Conservation (phyloP, 2,113 vertebrate genomes). For the human (Homo sapiens) region DNA sequence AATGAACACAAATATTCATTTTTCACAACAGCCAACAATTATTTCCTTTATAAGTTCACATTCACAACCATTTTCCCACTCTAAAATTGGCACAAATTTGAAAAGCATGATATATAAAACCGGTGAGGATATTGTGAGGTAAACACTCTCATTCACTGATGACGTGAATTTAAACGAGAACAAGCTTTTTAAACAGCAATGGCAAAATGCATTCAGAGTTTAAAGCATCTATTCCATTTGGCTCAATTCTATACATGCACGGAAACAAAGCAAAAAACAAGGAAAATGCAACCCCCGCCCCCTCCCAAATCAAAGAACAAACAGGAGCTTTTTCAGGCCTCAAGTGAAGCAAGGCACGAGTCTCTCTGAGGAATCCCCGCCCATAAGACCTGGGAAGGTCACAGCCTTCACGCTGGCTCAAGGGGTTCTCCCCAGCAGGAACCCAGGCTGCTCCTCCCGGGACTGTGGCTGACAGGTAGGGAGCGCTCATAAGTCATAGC, state of each 20-base stretch:
- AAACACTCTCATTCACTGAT: background rate
- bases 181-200: background rate
- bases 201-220: background rate
- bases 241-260: background rate
- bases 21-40: background rate
- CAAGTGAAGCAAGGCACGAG: background rate
- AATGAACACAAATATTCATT: background rate
- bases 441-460: fast-evolving
- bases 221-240: background rate
- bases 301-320: background rate
- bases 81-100: background rate
- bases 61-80: background rate
- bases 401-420: fast-evolving
- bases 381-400: fast-evolving
- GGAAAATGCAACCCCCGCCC: background rate
- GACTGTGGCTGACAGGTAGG: background rate
- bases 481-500: fast-evolving
- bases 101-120: background rate
- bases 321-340: background rate
- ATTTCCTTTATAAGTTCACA: background rate
- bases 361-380: background rate
- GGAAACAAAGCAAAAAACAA: background rate
- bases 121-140: background rate
- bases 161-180: background rate
- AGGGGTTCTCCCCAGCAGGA: fast-evolving